Evolutionary conservation across 2,113 vertebrate genomes (phyloP).

Genomic region (Indicator maculatus): DNA sequence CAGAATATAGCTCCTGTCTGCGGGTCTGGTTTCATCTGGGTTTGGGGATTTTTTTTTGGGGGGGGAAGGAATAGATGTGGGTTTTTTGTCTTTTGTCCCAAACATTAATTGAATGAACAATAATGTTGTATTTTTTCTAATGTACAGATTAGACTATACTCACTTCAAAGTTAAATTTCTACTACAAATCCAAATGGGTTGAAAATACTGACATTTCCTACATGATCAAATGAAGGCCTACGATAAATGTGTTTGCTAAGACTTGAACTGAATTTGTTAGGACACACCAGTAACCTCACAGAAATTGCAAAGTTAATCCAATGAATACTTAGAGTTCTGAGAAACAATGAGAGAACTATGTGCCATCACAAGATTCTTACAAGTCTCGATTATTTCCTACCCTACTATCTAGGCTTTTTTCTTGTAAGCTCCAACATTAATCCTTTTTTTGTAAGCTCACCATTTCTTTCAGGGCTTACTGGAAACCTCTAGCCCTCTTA

Average conservation of each 20-base stretch:
- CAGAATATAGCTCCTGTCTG: not conserved
- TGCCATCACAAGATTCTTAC: not conserved
- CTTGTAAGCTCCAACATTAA: not conserved
- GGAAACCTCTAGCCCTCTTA: not conserved
- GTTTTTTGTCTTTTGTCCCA: not conserved
- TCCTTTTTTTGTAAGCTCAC: not conserved
- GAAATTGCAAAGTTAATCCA: not conserved
- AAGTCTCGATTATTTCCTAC: not conserved
- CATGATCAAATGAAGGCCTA: not conserved
- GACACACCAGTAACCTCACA: not conserved
- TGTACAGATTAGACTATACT: not conserved
- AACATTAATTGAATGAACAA: not conserved
- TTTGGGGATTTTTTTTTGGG: not conserved
- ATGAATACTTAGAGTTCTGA: not conserved
- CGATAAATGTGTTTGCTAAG: not conserved
- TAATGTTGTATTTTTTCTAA: not conserved
- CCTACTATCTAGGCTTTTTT: fast-evolving
- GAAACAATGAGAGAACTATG: not conserved
- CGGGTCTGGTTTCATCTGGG: fast-evolving
- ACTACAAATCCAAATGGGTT: not conserved
- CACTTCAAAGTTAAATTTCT: not conserved
- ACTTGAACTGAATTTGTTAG: not conserved
- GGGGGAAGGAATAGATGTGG: not conserved
- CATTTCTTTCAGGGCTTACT: not conserved
- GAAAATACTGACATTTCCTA: not conserved